Percentiles rank a stretch among this genome's conserved stretches.
These are phyloP conservation scores for Tenrec ecaudatus DNA, from an alignment of 2,113 vertebrate species.

Conservation along the genomic window DNA sequence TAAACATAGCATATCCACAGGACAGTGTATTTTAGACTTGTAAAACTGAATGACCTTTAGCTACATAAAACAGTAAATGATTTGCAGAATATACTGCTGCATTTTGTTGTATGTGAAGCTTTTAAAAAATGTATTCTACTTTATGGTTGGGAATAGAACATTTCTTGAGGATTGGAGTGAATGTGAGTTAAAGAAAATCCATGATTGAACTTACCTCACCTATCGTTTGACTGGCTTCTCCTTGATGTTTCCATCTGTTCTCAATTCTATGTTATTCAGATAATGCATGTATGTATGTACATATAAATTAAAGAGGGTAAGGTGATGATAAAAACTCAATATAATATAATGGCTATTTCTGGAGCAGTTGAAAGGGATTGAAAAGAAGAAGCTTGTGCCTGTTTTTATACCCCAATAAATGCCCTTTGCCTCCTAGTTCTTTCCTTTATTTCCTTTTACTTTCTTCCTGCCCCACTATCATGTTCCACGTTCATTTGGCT, in stretches of 20 bases:
- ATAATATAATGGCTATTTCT: neutral
- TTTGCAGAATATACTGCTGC: neutral
- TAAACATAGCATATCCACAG: neutral
- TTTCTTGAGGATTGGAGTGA: neutral
- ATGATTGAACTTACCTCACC: neutral
- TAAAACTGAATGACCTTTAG: neutral
- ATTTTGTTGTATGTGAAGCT: neutral
- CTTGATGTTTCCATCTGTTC: neutral
- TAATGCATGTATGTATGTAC: neutral
- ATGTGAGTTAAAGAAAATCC: neutral
- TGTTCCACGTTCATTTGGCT: too few species aligned
- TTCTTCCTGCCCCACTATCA: too few species aligned
- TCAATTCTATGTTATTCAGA: neutral
- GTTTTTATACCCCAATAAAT: too few species aligned
- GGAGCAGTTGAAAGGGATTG: neutral
- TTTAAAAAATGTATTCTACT: neutral
- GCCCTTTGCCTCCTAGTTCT: too few species aligned
- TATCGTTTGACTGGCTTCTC: conserved; percentile 1
- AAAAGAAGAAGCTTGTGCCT: neutral
- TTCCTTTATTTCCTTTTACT: too few species aligned
- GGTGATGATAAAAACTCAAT: neutral
- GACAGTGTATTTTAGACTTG: neutral
- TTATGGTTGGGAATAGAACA: neutral
- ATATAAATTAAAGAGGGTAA: neutral
- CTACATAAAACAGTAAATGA: neutral